Evolutionary conservation across 2,888 invertebrate species (phyloP), one percentile per base, ranked within the genome.

Genomic region (Eristalis arbustorum): DNA sequence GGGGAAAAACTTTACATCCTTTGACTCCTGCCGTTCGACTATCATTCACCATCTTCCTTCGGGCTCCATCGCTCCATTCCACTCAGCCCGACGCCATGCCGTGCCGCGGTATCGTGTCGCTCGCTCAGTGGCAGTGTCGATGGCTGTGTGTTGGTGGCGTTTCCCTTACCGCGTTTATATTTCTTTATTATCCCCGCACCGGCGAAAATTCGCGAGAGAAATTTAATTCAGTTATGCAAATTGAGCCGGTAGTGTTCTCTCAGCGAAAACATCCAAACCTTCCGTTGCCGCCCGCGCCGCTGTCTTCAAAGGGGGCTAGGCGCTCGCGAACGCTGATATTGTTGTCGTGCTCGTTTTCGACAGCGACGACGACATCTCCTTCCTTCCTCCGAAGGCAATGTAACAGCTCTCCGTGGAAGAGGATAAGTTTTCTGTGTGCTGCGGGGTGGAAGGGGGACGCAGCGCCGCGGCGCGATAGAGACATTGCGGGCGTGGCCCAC

Each of bases 171-270:
- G 83, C 83, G 75, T 71, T 83, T 87, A 83, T 83, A 87, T 83
- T 78, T 87, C 87, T 87, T 87, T 87, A 87, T 87, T 87, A 87
- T 87, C 78, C 87, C 75, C 83, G 83, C 72, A 87, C 87, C 75
- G 82, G 72, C 75, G 87, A 87, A 87, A 87, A 83, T 87, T 87
- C 83, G 83, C 74, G 78, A 87, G 87, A 83, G 87, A 87, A 87
- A 87, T 87, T 87, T 87, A 87, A 87, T 87, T 87, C 87, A 83
- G 87, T 87, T 87, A 87, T 87, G 87, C 83, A 87, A 87, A 87
- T 87, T 87, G 83, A 78, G 79, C 87, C 83, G 87, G 87, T 87
- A 87, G 87, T 87, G 87, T 87, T 87, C 83, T 49, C 49, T 87
- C 75, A 83, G 56, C 83, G 79, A 87, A 87, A 87, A 87, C 83